Percentiles rank a stretch among this genome's conserved stretches.
These are phyloP conservation scores for Enteromius radiatus DNA, from an alignment of 2,797 vertebrate species.

Conservation along the genomic window DNA sequence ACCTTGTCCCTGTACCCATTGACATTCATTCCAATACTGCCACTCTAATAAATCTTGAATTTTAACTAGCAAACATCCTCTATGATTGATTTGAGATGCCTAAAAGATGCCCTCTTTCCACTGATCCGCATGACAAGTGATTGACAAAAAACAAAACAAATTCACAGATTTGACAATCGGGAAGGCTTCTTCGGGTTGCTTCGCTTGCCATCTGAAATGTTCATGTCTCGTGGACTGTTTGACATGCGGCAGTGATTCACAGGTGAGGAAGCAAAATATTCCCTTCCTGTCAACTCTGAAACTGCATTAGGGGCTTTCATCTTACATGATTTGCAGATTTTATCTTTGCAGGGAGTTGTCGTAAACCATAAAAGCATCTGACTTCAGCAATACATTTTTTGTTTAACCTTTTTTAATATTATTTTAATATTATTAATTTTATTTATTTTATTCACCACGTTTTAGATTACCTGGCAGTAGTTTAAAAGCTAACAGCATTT, in stretches of 20 bases:
- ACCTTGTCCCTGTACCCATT: conserved; percentile 1
- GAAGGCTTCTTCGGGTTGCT: neutral
- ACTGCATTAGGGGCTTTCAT: neutral
- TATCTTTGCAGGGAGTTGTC: neutral
- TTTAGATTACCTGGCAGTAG: neutral
- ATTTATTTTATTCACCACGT: neutral
- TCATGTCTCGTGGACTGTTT: conserved; percentile 17
- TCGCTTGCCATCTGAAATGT: neutral
- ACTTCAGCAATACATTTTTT: neutral
- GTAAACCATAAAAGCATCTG: neutral
- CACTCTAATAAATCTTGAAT: conserved; percentile 22
- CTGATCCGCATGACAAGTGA: neutral
- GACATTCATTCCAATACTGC: conserved; percentile 14
- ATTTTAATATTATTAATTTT: neutral
- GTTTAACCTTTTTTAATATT: neutral
- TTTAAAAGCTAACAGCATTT: neutral
- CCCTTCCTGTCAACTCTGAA: neutral
- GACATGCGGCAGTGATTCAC: conserved; percentile 1
- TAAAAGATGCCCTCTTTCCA: neutral
- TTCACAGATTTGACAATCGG: neutral
- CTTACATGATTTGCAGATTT: neutral
- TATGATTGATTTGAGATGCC: conserved; percentile 10
- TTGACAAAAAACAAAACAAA: conserved; percentile 8
- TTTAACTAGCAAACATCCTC: conserved; percentile 20
- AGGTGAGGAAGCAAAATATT: neutral